Conservation (phyloP, 2,113 vertebrate genomes). For the Daphoenositta chrysoptera region DNA sequence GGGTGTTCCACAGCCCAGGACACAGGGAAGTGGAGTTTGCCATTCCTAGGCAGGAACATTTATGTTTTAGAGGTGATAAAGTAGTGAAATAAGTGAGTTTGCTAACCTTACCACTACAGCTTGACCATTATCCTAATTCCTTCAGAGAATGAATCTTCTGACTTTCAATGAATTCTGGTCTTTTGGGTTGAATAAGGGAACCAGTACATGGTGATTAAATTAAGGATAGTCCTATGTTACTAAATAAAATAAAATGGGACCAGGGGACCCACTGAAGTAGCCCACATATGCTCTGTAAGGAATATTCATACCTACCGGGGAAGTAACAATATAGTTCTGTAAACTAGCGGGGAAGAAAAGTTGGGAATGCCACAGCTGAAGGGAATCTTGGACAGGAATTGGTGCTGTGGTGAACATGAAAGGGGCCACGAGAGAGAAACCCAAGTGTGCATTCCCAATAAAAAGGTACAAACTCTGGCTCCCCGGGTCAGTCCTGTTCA, state of each 20-base stretch:
- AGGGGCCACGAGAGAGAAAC: fast-evolving
- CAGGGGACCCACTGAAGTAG: background rate
- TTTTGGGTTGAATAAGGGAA: background rate
- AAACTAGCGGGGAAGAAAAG: background rate
- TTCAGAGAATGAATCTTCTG: background rate
- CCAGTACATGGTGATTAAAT: background rate
- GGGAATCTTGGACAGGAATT: background rate
- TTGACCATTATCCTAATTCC: background rate
- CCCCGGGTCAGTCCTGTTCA: fast-evolving
- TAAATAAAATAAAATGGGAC: background rate
- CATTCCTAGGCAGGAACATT: background rate
- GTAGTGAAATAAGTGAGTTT: background rate
- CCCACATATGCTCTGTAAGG: background rate
- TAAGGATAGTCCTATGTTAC: background rate
- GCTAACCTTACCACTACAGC: background rate
- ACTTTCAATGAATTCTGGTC: background rate
- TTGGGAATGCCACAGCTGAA: background rate
- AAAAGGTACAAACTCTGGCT: fast-evolving
- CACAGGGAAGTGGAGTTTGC: background rate
- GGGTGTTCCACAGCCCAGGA: fast-evolving
- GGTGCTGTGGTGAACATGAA: fast-evolving
- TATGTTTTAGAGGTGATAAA: background rate
- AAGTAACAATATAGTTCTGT: background rate
- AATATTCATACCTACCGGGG: background rate
- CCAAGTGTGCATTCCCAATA: fast-evolving